Evolutionary conservation across 2,888 invertebrate genomes (phyloP), one percentile per base, ranked within the genome.

Genomic region (Ichneumon xanthorius): DNA sequence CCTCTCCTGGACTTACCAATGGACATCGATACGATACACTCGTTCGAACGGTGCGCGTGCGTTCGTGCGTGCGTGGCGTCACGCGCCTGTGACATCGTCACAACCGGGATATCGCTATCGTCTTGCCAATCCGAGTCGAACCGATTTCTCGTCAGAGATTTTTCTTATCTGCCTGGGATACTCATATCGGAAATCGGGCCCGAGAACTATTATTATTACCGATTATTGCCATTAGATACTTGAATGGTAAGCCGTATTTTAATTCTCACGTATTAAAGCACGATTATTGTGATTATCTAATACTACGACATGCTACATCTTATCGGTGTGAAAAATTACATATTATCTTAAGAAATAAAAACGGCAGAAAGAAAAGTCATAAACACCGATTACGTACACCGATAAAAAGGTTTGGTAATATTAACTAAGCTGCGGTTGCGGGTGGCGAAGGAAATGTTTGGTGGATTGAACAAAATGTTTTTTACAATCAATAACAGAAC

Each of bases 61-160:
- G 73, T 30, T 65, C 26, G 68, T 80, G 80, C 73, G 63, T 70
- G 50, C 19, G 50, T 50, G 5, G 22, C 72, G 73, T 75, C 73
- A 80, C 55, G 70, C 71, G 40, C 61, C 40, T 33, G 26, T 30
- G 75, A 81, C 81, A 70, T 50, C 76, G 76, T 70, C 76, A 33
- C 61, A 55, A 67, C 50, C 75, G 37, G 33, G 65, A 77, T 65
- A 67, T 71, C 72, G 26, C 71, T 26, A 55, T 72, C 72, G 65
- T 72, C 53, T 55, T 19, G 50, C 55, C 72, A 30, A 81, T 76
- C 81, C 50, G 61, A 70, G 50, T 76, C 61, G 33, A 81, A 50
- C 76, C 70, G 81, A 81, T 81, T 81, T 81, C 81, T 81, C 81
- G 45, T 14, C 37, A 70, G 75, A 81, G 68, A 70, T 81, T 75